Base-by-base conservation (phyloP, 2,888 invertebrate species). In the Taphrorychus bicolor region DNA sequence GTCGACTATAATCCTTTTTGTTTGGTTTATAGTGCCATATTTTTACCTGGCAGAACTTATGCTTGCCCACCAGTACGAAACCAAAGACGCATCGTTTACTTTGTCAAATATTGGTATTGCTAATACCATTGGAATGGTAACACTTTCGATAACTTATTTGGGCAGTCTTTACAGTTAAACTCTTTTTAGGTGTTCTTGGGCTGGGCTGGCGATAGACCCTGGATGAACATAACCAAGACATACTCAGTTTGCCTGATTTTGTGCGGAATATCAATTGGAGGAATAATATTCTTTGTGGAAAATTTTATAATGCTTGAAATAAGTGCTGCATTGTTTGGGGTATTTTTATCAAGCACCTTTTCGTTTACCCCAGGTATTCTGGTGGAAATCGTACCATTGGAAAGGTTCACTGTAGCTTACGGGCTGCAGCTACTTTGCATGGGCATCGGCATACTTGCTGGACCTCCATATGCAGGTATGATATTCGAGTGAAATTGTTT, bases 1-100 rank as follows among this genome's bases (percentile, higher is more conserved):
- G 14, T 93, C 95, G 59, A 96, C 95, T 72, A 89, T 95, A 74
- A 85, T 96, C 59, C 86, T 97, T 58, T 97, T 97, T 83, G 89
- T 92, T 76, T 96, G 95, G 93, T 94, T 93, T 82, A 97, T 98
- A 78, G 93, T 97, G 65, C 96, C 97, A 11, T 98, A 98, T 83
- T 93, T 97, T 81, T 97, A 95, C 82, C 85, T 97, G 70, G 92
- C 93, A 60, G 95, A 97, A 77, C 90, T 93, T 80, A 90, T 94
- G 84, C 87, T 87, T 32, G 87, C 88, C 7, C 65, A 67, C 57
- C 89, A 89, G 0, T 92, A 91, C 74, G 85, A 85, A 1, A 90
- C 92, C 73, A 86, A 89, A 41, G 89, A 91, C 56, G 91, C 91
- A 3, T 93, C 95, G 3, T 87, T 88, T 69, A 87, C 97, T 73